Base-by-base conservation (phyloP, 1,140 invertebrate species). In the Drosophila subobscura region DNA sequence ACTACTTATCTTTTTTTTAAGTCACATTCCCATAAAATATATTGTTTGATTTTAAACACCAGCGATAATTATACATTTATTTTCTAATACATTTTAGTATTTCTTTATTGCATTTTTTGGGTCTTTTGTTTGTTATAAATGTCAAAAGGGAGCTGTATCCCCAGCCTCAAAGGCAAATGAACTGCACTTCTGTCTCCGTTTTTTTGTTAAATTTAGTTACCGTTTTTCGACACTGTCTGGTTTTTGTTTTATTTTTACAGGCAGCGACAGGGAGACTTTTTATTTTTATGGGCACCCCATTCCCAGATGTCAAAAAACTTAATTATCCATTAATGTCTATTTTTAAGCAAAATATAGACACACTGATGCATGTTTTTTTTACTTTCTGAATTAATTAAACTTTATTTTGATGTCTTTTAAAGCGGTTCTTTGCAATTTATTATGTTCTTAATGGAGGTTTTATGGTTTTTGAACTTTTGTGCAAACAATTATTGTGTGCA, bases 251-350 rank as follows among this genome's bases (percentile, higher is more conserved):
- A 53, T 22, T 53, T 59, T 42, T 25, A 10, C 29, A 12, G 33
- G 8, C 33, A 12, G 29, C 29, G 29, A 33, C 29, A 33, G 7
- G 8, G 8, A 33, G 29, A 10, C 8, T 37, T 33, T 12, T 33
- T 12, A 25, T 33, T 14, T n/a, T 47, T 47, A 20, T 5, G 12
- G 16, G n/a, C 42, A 8, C 8, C 29, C 29, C 7, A 8, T 2
- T 33, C 10, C 33, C 33, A 37, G 3, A 37, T 37, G 10, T 37
- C 33, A 37, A 37, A 7, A 16, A 23, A 49, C 29, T 42, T 56
- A 61, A 61, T 14, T 53, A 53, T 52, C 27, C 33, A 37, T 37
- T 4, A 37, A 37, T 37, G 10, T 37, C 58, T 54, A 60, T 44
- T 54, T 44, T 55, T 44, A 54, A 23, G 7, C 5, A 37, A 10